phyloP scores from a whole-genome alignment of 1,140 invertebrate species.

The Drosophila sucinea region DNA sequence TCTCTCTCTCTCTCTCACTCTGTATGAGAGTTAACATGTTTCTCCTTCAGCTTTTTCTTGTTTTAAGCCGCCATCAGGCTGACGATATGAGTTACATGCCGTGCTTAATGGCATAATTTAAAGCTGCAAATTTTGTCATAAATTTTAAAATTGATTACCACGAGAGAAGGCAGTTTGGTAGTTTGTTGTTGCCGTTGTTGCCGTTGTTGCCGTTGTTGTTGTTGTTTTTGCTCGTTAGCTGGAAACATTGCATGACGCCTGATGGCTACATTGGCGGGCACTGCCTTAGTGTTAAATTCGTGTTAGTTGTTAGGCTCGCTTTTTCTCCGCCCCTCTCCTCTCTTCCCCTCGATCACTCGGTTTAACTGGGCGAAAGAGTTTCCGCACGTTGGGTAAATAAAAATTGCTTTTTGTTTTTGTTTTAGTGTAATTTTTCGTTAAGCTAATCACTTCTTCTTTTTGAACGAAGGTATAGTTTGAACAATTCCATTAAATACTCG shows the following conservation, averaged over 20 bases:
- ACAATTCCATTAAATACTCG: conserved; percentile 5
- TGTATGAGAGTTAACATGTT: conserved; percentile 73
- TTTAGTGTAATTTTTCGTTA: conserved; percentile 22
- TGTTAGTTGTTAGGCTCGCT: conserved; percentile 44
- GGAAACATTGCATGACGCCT: conserved; percentile 75
- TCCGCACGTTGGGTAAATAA: conserved; percentile 56
- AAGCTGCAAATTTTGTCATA: conserved; percentile 83
- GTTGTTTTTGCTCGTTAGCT: conserved; percentile 75
- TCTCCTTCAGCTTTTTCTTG: conserved; percentile 77
- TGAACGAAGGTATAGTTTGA: conserved; percentile 11
- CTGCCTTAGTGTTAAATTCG: conserved; percentile 72
- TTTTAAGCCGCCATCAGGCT: conserved; percentile 76
- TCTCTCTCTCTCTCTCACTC: conserved; percentile 50
- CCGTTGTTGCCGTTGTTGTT: conserved; percentile 50
- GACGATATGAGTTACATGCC: conserved; percentile 83
- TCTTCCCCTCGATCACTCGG: background rate
- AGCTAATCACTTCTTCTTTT: conserved; percentile 12
- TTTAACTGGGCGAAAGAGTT: conserved; percentile 15
- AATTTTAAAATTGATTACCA: conserved; percentile 83
- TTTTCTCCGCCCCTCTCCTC: background rate
- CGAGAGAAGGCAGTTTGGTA: conserved; percentile 65
- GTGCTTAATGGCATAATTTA: conserved; percentile 83
- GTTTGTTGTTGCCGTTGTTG: conserved; percentile 45
- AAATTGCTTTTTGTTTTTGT: conserved; percentile 36
- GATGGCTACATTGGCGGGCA: conserved; percentile 77